Base-by-base conservation (phyloP, 2,888 invertebrate species). In the Podabrus alpinus region DNA sequence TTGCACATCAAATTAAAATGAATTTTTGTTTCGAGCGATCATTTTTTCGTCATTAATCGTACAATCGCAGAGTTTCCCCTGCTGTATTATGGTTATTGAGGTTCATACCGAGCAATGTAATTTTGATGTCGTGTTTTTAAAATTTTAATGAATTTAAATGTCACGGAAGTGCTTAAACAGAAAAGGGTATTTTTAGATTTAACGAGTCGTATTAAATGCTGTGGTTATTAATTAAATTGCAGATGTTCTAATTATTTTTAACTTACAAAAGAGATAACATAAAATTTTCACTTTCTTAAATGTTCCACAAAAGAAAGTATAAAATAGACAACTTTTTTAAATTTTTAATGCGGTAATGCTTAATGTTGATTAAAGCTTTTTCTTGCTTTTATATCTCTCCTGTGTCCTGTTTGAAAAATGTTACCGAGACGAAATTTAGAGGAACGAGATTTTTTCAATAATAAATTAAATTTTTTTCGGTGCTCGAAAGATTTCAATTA, bases 181-280 rank as follows among this genome's bases (percentile, higher is more conserved):
- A 19, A 16, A 64, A 64, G 62, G 62, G 62, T 64, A 64, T 64
- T 64, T 64, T 64, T 64, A 64, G 62, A 64, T 64, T 64, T 21
- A 64, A 64, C 21, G 62, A 64, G 62, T 19, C 19, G 17, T 16
- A 13, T 17, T 64, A 64, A 64, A 45, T 45, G 45, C 45, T 64
- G 62, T 64, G 17, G 19, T 64, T 64, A 64, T 64, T 64, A 64
- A 64, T 64, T 64, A 64, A 64, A 64, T 64, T 64, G 62, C 62
- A 64, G 62, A 64, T 64, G 62, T 64, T 64, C n/a, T 21, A 64
- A n/a, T 64, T 64, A 19, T 64, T 64, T 19, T 64, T 21, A 64
- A 19, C 17, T 64, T 45, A 45, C 45, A 45, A 45, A 45, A 45
- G 45, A 45, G 45, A 45, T 45, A 45, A 45, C 45, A 45, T 45